These are phyloP conservation scores for Pandemis heparana DNA, from an alignment of 2,888 invertebrate species.

Conservation along the genomic window DNA sequence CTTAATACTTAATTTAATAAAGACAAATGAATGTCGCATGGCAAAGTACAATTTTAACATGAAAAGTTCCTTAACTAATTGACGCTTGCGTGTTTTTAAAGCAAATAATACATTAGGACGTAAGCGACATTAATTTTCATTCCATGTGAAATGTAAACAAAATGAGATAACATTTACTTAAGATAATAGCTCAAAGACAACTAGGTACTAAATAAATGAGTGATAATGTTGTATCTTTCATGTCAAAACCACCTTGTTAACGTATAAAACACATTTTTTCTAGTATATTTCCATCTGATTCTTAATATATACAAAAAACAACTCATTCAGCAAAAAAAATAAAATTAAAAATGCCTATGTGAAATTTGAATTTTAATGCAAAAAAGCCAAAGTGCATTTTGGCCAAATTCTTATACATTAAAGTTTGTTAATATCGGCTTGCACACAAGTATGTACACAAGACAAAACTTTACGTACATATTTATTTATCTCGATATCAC, in stretches of 20 bases:
- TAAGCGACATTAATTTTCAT: not conserved
- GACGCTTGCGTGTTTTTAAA: not conserved
- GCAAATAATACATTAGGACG: not conserved
- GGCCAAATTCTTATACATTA: not conserved
- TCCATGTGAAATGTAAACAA: not conserved
- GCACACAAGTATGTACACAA: not conserved
- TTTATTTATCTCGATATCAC: not conserved
- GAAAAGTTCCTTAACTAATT: not conserved
- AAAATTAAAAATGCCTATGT: not conserved
- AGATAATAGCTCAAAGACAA: not conserved
- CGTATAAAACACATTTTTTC: not conserved
- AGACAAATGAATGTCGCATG: not conserved
- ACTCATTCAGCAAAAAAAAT: no score
- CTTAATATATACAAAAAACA: no score
- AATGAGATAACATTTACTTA: not conserved
- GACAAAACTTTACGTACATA: no score
- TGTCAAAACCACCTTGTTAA: not conserved
- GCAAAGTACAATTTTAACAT: not conserved
- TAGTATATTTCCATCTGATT: not conserved
- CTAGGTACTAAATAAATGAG: not conserved
- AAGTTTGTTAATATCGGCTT: not conserved
- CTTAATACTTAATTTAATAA: not conserved
- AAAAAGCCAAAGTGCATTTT: not conserved
- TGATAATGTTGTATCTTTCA: not conserved
- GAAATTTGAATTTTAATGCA: not conserved